Evolutionary conservation across 64 coral and sea anemone species (phyloP).

Genomic region (Acropora tenuis): DNA sequence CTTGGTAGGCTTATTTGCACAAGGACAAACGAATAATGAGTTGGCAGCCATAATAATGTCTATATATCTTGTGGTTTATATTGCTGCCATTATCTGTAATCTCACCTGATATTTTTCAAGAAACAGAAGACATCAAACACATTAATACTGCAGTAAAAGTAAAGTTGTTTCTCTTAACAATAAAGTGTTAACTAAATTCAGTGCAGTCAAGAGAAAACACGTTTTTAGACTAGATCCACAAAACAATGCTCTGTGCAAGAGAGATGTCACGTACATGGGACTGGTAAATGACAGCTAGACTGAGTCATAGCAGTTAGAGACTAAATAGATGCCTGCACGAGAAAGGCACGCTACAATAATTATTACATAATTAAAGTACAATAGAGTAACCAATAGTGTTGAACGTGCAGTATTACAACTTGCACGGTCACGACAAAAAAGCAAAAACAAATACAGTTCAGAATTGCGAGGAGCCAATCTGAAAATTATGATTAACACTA

Average conservation of each 20-base stretch:
- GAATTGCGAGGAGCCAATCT: not conserved
- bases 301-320: not conserved
- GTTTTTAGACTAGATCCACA: not conserved
- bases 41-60: no score
- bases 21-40: no score
- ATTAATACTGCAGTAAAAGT: no score
- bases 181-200: not conserved
- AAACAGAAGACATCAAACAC: no score
- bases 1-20: no score
- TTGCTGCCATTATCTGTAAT: no score
- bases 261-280: not conserved
- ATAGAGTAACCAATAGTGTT: no score
- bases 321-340: not conserved
- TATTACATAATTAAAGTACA: not conserved
- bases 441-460: no score
- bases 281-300: not conserved
- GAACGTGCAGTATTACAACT: no score
- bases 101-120: no score
- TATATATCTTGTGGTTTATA: no score
- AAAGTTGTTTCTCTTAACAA: no score
- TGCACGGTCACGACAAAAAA: not conserved
- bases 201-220: not conserved
- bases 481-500: not conserved
- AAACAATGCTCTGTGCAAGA: not conserved
- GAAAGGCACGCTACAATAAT: not conserved